Base-by-base conservation (phyloP, 1,140 invertebrate genomes). In the Papilio xuthus region DNA sequence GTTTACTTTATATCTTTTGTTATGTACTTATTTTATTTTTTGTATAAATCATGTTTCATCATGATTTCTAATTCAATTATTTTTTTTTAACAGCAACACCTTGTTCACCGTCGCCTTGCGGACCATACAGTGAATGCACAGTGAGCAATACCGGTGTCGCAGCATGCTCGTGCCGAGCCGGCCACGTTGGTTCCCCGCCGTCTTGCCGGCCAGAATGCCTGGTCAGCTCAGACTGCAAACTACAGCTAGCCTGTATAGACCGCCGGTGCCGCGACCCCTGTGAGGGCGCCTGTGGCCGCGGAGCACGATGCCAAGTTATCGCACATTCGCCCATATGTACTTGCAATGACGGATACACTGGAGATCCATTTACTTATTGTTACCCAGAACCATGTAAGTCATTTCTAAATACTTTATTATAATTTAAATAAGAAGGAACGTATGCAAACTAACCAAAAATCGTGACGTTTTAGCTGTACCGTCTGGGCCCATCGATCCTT, bases 251-350 rank as follows among this genome's bases (percentile, higher is more conserved):
- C 41, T 97, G 96, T 83, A 93, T 96, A 15, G 94, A 94, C 78
- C 95, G 95, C 75, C 95, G 95, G 88, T 96, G 96, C 85, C 93
- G 94, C 83, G 95, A 96, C 90, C 96, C 96, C 74, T 97, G 96
- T 84, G 94, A 95, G 69, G 97, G 97, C 9, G 95, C 97, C 18
- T 98, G 97, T 86, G 97, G 97, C 7, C 89, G 96, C 4, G 96
- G 96, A 70, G 97, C 97, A 28, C 94, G 96, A 53, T 98, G 97
- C 86, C 96, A 97, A 94, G 97, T 97, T 4, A 96, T 97, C 50
- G 97, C 97, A 83, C 97, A 98, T 85, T 97, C 96, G 70, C 97
- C 97, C 2, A 97, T 97, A 78, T 97, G 97, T 83, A 97, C 96
- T 79, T 97, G 97, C 88, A 92, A 95, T 53, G 95, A 97, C 69